Evolutionary conservation across 1,140 invertebrate species (phyloP), one percentile per base, ranked within the genome.

Genomic region (Drosophila melanica): DNA sequence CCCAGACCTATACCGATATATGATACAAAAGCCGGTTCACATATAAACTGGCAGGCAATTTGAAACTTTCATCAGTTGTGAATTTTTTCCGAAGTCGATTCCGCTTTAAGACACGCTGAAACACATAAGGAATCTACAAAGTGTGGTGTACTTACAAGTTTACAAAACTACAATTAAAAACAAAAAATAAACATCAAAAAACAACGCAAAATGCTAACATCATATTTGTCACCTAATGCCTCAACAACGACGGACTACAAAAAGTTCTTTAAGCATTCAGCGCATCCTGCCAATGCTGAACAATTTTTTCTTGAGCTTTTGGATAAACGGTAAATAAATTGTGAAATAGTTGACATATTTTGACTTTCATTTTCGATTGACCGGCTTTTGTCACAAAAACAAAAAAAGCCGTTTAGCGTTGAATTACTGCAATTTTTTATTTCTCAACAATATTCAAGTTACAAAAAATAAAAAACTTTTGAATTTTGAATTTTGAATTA

Each of bases 201-300:
- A 45, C 20, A 79, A 64, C 20, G 27, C 42, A 89, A 71, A 72
- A 91, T 91, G 90, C 20, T 23, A 23, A 23, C 20, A 2, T 23
- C 20, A 2, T 23, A 23, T 23, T 23, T 23, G 4, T 23, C 20
- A 23, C 20, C 2, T 3, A 87, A 91, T 20, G 81, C 90, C 1
- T 91, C 90, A 7, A 65, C 81, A 6, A 74, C 82, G 35, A 80
- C 81, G 60, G 90, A 91, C 45, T 91, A 90, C 58, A 70, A 54
- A n/a, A 87, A 79, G 16, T 91, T 89, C 55, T 91, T 91, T 27
- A 91, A 91, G 67, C 80, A 78, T 48, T 62, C 90, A 33, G 90
- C 90, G 5, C 80, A 77, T 62, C 90, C 90, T 59, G 87, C 82
- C 7, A 91, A 91, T 90, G 90, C 90, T 44, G 82, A 91, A 58